A percentile compares a stretch with the other conserved stretches of the same genome.
These are phyloP conservation scores for Lysiphlebus fabarum DNA, from an alignment of 1,140 invertebrate species.

Conservation along the genomic window DNA sequence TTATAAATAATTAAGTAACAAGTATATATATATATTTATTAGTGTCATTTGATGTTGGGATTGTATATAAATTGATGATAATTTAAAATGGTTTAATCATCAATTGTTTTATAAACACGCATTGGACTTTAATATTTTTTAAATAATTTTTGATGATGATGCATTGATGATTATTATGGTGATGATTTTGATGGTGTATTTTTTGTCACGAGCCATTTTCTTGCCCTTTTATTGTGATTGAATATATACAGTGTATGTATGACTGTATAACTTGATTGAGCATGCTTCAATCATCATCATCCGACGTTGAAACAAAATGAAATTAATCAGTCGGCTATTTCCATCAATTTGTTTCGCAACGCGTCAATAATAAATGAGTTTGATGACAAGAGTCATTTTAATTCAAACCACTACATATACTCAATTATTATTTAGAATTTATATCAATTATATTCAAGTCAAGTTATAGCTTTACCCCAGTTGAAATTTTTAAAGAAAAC, in stretches of 20 bases:
- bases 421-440: not conserved
- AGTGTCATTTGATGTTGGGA: not conserved
- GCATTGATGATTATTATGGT: not conserved
- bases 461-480: too few species aligned
- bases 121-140: slow-evolving; percentile 5
- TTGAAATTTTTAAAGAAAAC: too few species aligned
- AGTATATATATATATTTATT: not conserved
- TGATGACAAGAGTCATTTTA: not conserved
- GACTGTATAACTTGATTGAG: slow-evolving; percentile 23
- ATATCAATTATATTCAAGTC: too few species aligned
- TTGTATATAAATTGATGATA: not conserved
- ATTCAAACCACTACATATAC: not conserved
- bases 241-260: slow-evolving; percentile 6
- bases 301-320: too few species aligned
- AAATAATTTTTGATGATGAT: not conserved
- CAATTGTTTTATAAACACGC: slow-evolving; percentile 10
- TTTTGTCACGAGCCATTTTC: slow-evolving; percentile 24
- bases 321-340: slow-evolving; percentile 21
- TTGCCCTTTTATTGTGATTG: slow-evolving; percentile 21
- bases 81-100: slow-evolving; percentile 3
- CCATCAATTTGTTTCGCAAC: slow-evolving; percentile 23
- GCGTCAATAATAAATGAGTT: slow-evolving; percentile 1
- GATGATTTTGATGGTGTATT: not conserved
- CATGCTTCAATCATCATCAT: slow-evolving; percentile 11
- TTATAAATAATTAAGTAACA: not conserved